Percentiles rank a stretch among this genome's conserved stretches.
Conservation (phyloP, 2,797 vertebrate species). For the Muscicapa comitata region DNA sequence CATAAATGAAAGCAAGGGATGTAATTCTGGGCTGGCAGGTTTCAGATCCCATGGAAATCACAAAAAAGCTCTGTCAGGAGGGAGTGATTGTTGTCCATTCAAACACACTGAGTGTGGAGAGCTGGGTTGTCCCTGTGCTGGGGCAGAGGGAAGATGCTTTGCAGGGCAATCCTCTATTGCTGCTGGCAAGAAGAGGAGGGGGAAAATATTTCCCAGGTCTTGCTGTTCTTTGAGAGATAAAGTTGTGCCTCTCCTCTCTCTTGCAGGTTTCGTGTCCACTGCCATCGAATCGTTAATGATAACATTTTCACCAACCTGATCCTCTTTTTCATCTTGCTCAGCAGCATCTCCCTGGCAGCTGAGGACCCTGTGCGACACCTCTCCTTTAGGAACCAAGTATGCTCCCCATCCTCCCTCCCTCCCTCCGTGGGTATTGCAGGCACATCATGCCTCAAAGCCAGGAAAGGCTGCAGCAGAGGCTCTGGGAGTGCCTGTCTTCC, state of each 20-base stretch:
- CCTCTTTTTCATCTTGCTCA: slow-evolving; percentile 99
- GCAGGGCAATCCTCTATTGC: background rate
- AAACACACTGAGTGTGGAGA: fast-evolving
- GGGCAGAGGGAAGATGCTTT: background rate
- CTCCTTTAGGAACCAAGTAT: slow-evolving; percentile 94
- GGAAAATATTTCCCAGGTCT: background rate
- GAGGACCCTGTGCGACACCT: slow-evolving; percentile 93
- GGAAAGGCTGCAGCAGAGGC: background rate
- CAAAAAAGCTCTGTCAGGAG: background rate
- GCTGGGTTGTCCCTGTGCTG: background rate
- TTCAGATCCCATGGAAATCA: background rate
- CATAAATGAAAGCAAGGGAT: background rate
- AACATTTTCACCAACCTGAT: slow-evolving; percentile 99
- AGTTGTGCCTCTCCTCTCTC: background rate
- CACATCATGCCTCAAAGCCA: background rate
- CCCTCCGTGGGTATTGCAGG: background rate
- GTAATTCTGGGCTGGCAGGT: background rate
- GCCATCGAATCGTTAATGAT: slow-evolving; percentile 97
- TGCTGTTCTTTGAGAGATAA: background rate
- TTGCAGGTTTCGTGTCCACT: slow-evolving; percentile 91
- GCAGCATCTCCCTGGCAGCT: slow-evolving; percentile 96
- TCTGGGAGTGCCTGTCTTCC: background rate
- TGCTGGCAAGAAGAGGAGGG: background rate
- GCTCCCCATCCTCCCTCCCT: slow-evolving; percentile 15
- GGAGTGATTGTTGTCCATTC: background rate